Conservation (phyloP, 2,797 vertebrate species). For the Falco rusticolus region DNA sequence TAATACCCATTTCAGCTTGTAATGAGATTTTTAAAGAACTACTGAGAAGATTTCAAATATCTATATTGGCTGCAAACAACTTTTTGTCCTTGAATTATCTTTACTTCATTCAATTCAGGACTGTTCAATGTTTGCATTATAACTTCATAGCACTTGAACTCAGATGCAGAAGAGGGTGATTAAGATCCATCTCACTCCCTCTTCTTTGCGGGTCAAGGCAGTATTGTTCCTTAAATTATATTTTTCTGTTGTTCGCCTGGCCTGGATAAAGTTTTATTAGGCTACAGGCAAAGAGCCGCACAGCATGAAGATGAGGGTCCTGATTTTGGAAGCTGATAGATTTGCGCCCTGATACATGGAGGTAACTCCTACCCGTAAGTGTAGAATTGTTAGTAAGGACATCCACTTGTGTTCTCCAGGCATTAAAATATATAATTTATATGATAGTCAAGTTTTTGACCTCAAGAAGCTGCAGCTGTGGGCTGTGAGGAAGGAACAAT, state of each 20-base stretch:
- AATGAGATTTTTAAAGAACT: slow-evolving; percentile 45
- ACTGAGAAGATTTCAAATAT: neutral
- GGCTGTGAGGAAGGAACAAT: neutral
- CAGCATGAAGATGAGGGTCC: neutral
- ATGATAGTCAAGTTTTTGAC: neutral
- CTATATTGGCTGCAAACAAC: neutral
- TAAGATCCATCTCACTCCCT: neutral
- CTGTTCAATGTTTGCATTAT: slow-evolving; percentile 11
- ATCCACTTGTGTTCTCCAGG: neutral
- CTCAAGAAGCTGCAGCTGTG: neutral
- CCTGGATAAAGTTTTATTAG: neutral
- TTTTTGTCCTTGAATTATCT: slow-evolving; percentile 49
- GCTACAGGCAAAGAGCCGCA: neutral
- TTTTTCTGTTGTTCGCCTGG: neutral
- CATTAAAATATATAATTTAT: neutral
- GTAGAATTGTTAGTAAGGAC: neutral
- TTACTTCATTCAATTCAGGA: neutral
- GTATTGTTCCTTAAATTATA: neutral
- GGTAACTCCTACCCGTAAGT: neutral
- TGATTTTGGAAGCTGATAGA: neutral
- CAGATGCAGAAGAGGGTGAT: neutral
- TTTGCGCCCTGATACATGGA: neutral
- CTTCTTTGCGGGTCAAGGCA: neutral
- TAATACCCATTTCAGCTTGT: neutral
- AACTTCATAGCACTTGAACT: neutral